Evolutionary conservation across 2,113 vertebrate genomes (phyloP).

Genomic region (Trochalopteron elliotii): DNA sequence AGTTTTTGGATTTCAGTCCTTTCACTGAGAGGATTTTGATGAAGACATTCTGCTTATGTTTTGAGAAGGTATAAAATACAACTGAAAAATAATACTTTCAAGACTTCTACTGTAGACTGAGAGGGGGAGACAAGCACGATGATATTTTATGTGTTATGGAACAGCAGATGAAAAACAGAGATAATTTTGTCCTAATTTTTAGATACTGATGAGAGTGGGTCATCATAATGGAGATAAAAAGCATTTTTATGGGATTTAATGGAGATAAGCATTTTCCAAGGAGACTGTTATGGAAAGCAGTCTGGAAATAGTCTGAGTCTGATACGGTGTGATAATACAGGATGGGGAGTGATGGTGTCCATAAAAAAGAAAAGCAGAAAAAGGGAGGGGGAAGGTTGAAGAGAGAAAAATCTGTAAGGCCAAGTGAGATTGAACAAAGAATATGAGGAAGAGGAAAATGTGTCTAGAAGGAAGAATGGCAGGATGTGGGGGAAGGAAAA

Average conservation of each 20-base stretch:
- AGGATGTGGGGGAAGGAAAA: not conserved
- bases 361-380: not conserved
- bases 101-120: not conserved
- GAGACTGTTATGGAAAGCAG: not conserved
- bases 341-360: not conserved
- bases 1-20: not conserved
- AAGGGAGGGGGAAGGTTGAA: not conserved
- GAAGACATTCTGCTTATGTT: not conserved
- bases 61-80: not conserved
- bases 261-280: not conserved
- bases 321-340: not conserved
- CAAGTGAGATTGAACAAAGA: not conserved
- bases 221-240: not conserved
- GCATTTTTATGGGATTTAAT: not conserved
- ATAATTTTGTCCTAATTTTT: not conserved
- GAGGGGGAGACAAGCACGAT: not conserved
- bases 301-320: not conserved
- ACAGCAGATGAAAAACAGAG: not conserved
- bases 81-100: not conserved
- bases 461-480: not conserved
- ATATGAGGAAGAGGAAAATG: not conserved
- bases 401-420: not conserved
- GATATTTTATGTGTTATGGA: not conserved
- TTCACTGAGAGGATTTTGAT: not conserved
- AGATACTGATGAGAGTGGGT: not conserved